Evolutionary conservation across 2,888 invertebrate genomes (phyloP).

Genomic region (Diadegma fenestrale): DNA sequence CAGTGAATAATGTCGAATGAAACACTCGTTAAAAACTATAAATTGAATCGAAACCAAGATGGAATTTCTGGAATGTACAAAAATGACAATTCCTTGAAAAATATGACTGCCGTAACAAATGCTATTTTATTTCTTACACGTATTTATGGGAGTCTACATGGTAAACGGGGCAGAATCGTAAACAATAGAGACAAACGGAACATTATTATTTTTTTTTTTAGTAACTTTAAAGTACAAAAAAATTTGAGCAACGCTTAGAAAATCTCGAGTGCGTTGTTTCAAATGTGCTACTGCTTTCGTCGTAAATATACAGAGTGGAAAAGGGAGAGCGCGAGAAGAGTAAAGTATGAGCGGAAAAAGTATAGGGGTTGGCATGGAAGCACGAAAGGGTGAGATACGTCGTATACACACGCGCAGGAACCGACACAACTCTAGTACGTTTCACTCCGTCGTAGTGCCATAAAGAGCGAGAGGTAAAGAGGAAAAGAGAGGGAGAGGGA

Average conservation of each 20-base stretch:
- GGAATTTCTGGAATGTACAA: background rate
- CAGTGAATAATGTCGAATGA: background rate
- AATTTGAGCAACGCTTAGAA: background rate
- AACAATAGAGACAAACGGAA: background rate
- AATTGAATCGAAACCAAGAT: background rate
- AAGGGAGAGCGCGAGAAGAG: background rate
- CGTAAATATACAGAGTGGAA: background rate
- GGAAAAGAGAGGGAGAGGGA: background rate
- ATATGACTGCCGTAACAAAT: background rate
- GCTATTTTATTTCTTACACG: background rate
- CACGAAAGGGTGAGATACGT: conserved; percentile 19
- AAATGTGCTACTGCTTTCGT: background rate
- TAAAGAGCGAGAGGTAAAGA: background rate
- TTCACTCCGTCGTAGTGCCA: conserved; percentile 46
- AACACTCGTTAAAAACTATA: background rate
- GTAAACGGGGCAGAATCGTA: background rate
- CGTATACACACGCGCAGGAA: conserved; percentile 46
- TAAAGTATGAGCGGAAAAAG: background rate
- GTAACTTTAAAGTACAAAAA: background rate
- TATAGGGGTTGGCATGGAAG: conserved; percentile 24
- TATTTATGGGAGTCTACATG: background rate
- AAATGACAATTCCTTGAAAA: background rate
- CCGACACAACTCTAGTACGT: conserved; percentile 52
- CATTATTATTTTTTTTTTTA: background rate
- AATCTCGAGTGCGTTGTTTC: background rate